These are phyloP conservation scores for Xerus rutilus DNA, from an alignment of 2,797 vertebrate species.

Conservation along the genomic window DNA sequence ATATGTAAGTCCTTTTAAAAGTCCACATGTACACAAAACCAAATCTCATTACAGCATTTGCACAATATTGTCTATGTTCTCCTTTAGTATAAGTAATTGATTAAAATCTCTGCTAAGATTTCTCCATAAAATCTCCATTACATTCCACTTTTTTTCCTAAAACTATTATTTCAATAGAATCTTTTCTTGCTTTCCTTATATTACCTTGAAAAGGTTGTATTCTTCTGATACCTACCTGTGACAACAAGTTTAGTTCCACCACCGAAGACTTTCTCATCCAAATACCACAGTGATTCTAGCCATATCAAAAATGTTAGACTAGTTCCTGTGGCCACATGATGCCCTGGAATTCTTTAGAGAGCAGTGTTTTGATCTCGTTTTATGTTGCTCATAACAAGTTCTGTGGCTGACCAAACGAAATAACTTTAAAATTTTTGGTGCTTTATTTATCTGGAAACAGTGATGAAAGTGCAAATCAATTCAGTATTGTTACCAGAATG, in stretches of 20 bases:
- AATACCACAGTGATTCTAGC: conserved; percentile 57
- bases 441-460: not conserved
- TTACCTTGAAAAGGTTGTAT: not conserved
- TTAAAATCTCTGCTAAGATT: not conserved
- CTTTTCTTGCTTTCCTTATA: not conserved
- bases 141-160: not conserved
- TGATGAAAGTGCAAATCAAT: not conserved
- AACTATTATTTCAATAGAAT: not conserved
- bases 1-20: not conserved
- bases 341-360: not conserved
- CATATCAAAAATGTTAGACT: conserved; percentile 72
- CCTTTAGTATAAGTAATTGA: not conserved
- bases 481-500: not conserved
- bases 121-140: not conserved
- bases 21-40: not conserved
- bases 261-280: conserved; percentile 77
- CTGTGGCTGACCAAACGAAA: not conserved
- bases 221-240: conserved; percentile 76
- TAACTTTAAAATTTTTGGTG: not conserved
- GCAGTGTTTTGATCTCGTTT: not conserved
- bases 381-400: not conserved
- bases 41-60: not conserved
- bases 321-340: not conserved
- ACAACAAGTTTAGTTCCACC: conserved; percentile 84
- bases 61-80: not conserved